These are phyloP conservation scores for Chelonia mydas DNA, from an alignment of 2,797 vertebrate species.

Conservation along the genomic window DNA sequence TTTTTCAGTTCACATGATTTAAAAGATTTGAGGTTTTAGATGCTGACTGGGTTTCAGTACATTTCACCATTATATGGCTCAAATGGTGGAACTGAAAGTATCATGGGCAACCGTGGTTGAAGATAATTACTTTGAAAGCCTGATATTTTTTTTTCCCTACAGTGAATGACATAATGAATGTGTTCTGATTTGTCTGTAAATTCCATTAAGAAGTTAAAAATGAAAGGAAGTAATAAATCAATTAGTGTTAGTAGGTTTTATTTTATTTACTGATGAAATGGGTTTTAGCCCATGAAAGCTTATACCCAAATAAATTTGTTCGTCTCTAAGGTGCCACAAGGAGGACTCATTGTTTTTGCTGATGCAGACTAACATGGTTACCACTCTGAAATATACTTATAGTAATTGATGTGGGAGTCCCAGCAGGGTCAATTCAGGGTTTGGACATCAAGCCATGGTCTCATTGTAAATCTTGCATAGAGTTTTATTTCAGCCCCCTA, in stretches of 20 bases:
- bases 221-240: background rate
- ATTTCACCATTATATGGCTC: conserved; percentile 7
- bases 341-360: no score
- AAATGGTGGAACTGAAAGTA: background rate
- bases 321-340: no score
- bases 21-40: background rate
- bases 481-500: background rate
- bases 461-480: background rate
- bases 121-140: conserved; percentile 30
- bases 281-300: no score
- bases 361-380: no score
- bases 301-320: no score
- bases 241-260: no score
- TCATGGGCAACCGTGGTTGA: background rate
- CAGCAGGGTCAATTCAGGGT: background rate
- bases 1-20: background rate
- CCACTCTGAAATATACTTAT: background rate
- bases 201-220: background rate
- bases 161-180: background rate
- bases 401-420: background rate
- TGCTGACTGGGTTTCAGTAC: background rate
- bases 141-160: background rate
- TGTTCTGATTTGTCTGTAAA: background rate
- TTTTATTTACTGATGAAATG: no score
- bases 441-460: background rate